A percentile compares a stretch with the other conserved stretches of the same genome.
These are phyloP conservation scores for Panthera uncia DNA, from an alignment of 2,113 vertebrate species.

Conservation along the genomic window DNA sequence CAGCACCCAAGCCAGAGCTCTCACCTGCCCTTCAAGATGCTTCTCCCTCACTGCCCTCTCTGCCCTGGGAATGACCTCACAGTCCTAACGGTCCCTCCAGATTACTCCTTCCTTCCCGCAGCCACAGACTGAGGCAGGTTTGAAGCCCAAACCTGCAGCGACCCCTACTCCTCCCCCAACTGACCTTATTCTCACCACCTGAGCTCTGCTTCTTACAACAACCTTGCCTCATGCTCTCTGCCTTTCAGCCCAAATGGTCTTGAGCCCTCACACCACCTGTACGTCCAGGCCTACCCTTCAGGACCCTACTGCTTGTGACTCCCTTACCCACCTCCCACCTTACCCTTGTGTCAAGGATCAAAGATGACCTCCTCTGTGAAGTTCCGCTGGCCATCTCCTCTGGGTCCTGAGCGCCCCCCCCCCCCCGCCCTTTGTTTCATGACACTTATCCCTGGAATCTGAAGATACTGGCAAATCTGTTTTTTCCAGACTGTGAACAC, in stretches of 20 bases:
- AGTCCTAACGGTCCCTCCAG: background rate
- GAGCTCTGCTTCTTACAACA: background rate
- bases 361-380: background rate
- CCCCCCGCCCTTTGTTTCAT: background rate
- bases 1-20: background rate
- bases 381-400: background rate
- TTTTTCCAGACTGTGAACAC: background rate
- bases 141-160: background rate
- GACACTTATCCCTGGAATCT: background rate
- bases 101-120: background rate
- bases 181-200: background rate
- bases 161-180: too few relatives aligned
- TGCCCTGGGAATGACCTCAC: background rate
- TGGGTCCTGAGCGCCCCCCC: background rate
- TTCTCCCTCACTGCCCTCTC: background rate
- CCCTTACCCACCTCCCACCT: too few relatives aligned
- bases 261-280: background rate
- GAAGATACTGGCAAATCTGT: background rate
- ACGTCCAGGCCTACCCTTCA: background rate
- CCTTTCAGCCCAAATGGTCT: background rate
- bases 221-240: background rate
- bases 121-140: background rate
- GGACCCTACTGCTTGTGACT: background rate
- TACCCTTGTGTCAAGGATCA: background rate
- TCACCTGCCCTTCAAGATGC: background rate